These are phyloP conservation scores for Austrofundulus limnaeus DNA, from an alignment of 2,113 vertebrate genomes.

Conservation along the genomic window DNA sequence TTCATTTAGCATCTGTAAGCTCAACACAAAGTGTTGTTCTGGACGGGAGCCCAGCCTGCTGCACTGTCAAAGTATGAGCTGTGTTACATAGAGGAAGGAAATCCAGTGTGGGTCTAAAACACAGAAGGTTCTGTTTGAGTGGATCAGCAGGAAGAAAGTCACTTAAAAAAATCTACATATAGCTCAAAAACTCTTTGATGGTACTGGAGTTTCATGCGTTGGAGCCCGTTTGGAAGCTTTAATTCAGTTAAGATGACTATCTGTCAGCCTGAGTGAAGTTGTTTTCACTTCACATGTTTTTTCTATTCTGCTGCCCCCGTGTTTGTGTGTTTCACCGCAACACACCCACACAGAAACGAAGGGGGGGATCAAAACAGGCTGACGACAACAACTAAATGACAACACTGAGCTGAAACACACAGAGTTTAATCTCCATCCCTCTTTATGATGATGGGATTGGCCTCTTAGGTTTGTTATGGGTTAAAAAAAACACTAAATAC, in stretches of 20 bases:
- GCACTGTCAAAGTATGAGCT: not conserved
- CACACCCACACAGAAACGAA: not conserved
- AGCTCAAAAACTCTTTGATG: too few species aligned
- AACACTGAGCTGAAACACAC: not conserved
- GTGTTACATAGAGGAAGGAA: too few species aligned
- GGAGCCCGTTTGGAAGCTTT: not conserved
- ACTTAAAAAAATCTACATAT: not conserved
- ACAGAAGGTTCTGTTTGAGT: not conserved
- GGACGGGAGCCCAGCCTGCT: not conserved
- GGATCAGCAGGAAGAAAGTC: not conserved
- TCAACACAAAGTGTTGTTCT: not conserved
- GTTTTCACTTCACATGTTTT: not conserved
- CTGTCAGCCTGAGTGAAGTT: not conserved
- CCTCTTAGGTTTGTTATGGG: not conserved
- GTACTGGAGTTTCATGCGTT: not conserved
- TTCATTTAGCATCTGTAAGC: not conserved
- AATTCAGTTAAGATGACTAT: not conserved
- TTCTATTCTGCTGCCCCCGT: not conserved
- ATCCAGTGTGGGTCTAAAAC: not conserved
- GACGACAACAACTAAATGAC: not conserved
- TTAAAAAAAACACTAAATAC: not conserved
- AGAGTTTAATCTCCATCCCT: not conserved
- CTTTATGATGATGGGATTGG: not conserved
- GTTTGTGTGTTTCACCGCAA: not conserved
- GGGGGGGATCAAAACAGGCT: not conserved